phyloP scores from a whole-genome alignment of 2,888 invertebrate genomes.

The Meandrusa payeni region DNA sequence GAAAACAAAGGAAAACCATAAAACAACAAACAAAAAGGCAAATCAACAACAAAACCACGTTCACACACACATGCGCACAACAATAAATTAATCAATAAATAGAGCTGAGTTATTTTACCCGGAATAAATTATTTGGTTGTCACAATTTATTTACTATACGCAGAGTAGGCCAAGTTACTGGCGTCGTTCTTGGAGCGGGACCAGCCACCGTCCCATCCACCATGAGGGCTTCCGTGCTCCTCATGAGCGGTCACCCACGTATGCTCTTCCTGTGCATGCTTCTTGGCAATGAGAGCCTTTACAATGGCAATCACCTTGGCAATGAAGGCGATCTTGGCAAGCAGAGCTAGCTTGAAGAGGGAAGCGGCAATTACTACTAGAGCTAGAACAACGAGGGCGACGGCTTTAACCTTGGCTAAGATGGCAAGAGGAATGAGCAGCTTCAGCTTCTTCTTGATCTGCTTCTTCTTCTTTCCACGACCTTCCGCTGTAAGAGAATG shows the following conservation, averaged over 20 bases:
- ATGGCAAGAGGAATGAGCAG: slow-evolving; percentile 77
- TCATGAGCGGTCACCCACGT: slow-evolving; percentile 46
- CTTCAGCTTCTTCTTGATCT: slow-evolving; percentile 75
- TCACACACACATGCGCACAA: slow-evolving; percentile 39
- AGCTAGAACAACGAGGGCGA: slow-evolving; percentile 83
- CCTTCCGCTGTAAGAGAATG: slow-evolving; percentile 38
- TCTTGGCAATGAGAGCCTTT: slow-evolving; percentile 66
- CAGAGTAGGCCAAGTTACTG: slow-evolving; percentile 63
- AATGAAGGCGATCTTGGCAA: slow-evolving; percentile 88
- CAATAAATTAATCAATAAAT: slow-evolving; percentile 48
- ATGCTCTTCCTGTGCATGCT: slow-evolving; percentile 52
- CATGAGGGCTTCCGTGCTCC: slow-evolving; percentile 48
- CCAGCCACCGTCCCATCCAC: slow-evolving; percentile 66
- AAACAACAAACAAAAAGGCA: slow-evolving; percentile 33
- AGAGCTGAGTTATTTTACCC: slow-evolving; percentile 27
- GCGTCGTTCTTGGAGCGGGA: slow-evolving; percentile 64
- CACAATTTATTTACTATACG: slow-evolving; percentile 38
- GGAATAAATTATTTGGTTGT: slow-evolving; percentile 41
- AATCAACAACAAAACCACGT: slow-evolving; percentile 32
- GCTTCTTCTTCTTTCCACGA: slow-evolving; percentile 88
- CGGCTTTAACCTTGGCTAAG: slow-evolving; percentile 84
- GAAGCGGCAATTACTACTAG: slow-evolving; percentile 85
- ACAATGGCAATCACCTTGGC: slow-evolving; percentile 60
- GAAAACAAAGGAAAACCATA: slow-evolving; percentile 32
- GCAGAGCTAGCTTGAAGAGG: slow-evolving; percentile 85